phyloP scores from a whole-genome alignment of 2,113 vertebrate genomes.

The Salvelinus alpinus region DNA sequence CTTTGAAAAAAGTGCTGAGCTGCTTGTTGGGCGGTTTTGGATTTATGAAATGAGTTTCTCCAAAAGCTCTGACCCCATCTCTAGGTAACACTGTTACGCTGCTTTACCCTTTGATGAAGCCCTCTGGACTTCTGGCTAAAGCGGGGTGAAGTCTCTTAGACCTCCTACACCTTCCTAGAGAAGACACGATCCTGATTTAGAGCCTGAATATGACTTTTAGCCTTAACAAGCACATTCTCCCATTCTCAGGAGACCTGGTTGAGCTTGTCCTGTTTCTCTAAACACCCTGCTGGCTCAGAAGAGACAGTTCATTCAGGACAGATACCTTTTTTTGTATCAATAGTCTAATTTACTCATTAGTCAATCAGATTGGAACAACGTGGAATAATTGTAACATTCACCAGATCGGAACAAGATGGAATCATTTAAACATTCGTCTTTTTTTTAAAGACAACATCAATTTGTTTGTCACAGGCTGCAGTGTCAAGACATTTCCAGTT shows the following conservation, averaged over 20 bases:
- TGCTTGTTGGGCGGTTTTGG: conserved; percentile 1
- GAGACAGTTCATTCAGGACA: neutral
- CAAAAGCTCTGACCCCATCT: conserved; percentile 17
- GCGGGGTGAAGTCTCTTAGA: neutral
- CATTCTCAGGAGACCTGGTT: neutral
- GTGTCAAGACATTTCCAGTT: too few species aligned
- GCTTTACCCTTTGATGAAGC: conserved; percentile 25
- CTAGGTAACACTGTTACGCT: neutral
- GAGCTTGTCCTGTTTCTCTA: conserved; percentile 1
- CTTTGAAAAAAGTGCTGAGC: conserved; percentile 17
- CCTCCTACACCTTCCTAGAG: conserved; percentile 31
- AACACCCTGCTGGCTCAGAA: neutral
- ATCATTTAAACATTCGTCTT: too few species aligned
- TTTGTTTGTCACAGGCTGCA: too few species aligned
- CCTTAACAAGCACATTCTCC: neutral
- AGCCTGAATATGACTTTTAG: neutral
- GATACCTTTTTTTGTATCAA: neutral
- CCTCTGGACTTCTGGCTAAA: neutral
- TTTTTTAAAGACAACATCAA: too few species aligned
- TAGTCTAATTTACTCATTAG: too few species aligned
- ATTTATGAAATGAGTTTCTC: conserved; percentile 27
- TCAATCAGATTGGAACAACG: too few species aligned
- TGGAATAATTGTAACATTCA: too few species aligned
- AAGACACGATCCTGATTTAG: conserved; percentile 34
- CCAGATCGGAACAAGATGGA: too few species aligned